Conservation (phyloP, 2,113 vertebrate species). For the Platysternon megacephalum region DNA sequence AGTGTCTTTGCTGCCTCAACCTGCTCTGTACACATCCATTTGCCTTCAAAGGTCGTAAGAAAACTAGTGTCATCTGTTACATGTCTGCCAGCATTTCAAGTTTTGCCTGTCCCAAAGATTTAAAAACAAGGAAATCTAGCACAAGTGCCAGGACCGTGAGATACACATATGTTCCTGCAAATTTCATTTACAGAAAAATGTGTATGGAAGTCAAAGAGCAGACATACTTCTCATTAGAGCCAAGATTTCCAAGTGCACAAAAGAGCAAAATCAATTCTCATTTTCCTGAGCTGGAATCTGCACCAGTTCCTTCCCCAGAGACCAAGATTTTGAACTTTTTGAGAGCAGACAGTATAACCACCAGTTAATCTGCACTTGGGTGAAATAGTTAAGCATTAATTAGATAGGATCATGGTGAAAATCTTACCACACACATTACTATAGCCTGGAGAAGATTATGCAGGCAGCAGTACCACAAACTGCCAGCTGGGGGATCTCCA, state of each 20-base stretch:
- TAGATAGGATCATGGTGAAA: background rate
- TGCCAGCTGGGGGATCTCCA: constrained; percentile 19
- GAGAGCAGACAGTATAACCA: background rate
- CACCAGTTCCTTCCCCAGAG: background rate
- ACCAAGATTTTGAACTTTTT: background rate
- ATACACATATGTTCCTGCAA: background rate
- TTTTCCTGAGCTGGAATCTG: background rate
- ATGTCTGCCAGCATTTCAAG: background rate
- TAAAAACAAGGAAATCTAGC: background rate
- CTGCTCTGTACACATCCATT: background rate
- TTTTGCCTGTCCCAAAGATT: background rate
- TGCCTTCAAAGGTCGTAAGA: background rate
- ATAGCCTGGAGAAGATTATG: background rate
- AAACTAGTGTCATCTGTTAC: background rate
- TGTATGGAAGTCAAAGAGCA: background rate
- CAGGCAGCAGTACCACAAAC: background rate
- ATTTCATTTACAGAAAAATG: background rate
- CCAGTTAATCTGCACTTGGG: background rate
- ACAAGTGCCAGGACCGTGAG: background rate
- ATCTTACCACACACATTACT: background rate
- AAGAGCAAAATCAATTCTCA: background rate
- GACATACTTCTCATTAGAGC: background rate
- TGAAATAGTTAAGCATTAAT: background rate
- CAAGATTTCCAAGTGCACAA: background rate
- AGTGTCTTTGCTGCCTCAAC: background rate